Conservation (phyloP, 1,140 invertebrate genomes). For the Drosophila equinoxialis region DNA sequence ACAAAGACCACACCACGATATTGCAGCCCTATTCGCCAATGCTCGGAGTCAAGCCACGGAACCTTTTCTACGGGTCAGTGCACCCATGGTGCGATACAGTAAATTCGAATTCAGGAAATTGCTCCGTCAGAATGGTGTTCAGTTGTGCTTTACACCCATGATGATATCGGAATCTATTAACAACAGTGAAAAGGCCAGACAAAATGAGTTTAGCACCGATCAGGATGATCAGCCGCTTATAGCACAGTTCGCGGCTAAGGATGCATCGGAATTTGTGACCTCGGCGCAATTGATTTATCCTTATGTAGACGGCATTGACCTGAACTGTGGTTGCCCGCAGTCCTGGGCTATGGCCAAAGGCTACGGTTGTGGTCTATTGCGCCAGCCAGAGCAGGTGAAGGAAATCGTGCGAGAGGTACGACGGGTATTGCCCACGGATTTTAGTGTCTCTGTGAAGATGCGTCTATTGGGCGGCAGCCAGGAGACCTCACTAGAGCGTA, state of each 20-base stretch:
- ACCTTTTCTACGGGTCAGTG: constrained; percentile 89
- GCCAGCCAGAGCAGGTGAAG: constrained; percentile 91
- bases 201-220: constrained; percentile 94
- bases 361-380: constrained; percentile 93
- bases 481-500: constrained; percentile 71
- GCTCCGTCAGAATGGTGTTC: constrained; percentile 89
- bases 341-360: constrained; percentile 96
- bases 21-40: constrained; percentile 87
- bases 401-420: constrained; percentile 91
- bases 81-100: constrained; percentile 98
- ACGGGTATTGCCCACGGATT: constrained; percentile 88
- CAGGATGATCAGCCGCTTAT: constrained; percentile 92
- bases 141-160: constrained; percentile 98
- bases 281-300: constrained; percentile 93
- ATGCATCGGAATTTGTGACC: constrained; percentile 90
- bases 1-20: constrained; percentile 81
- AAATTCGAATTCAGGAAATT: constrained; percentile 85
- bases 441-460: constrained; percentile 96
- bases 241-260: constrained; percentile 97
- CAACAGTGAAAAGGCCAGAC: constrained; percentile 92
- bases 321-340: constrained; percentile 99
- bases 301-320: constrained; percentile 93
- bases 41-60: constrained; percentile 63
- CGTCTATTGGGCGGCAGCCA: constrained; percentile 86
- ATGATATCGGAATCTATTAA: constrained; percentile 97